Conservation (phyloP, 2,113 vertebrate genomes). For the Ciconia boyciana region DNA sequence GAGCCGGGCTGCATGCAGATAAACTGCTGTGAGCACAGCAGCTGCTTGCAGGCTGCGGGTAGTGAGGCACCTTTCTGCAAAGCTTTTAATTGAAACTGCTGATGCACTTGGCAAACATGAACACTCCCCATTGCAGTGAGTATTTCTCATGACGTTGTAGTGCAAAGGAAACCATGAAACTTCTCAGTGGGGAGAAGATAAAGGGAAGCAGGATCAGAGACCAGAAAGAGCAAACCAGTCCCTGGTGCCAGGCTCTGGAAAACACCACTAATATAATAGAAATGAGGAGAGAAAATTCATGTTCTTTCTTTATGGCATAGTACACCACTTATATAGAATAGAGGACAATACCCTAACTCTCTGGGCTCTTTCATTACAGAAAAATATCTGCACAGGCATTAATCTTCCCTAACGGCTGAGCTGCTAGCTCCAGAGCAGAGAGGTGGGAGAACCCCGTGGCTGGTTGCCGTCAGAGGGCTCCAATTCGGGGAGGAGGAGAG, state of each 20-base stretch:
- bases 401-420: not conserved
- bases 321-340: not conserved
- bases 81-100: not conserved
- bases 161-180: not conserved
- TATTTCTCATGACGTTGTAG: not conserved
- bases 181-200: not conserved
- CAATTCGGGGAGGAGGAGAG: not conserved
- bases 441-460: not conserved
- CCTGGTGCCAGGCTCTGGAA: not conserved
- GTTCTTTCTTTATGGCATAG: not conserved
- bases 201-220: not conserved
- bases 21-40: not conserved
- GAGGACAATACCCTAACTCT: not conserved
- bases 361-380: not conserved
- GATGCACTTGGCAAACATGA: not conserved
- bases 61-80: not conserved
- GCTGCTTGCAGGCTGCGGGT: not conserved
- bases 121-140: rapidly evolving
- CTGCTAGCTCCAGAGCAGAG: not conserved
- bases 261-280: not conserved
- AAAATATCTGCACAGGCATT: not conserved
- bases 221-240: not conserved
- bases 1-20: rapidly evolving
- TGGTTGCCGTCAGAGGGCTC: not conserved
- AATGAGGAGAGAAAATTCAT: not conserved